These are phyloP conservation scores for Regulus satrapa DNA, from an alignment of 2,113 vertebrate genomes.

Conservation along the genomic window DNA sequence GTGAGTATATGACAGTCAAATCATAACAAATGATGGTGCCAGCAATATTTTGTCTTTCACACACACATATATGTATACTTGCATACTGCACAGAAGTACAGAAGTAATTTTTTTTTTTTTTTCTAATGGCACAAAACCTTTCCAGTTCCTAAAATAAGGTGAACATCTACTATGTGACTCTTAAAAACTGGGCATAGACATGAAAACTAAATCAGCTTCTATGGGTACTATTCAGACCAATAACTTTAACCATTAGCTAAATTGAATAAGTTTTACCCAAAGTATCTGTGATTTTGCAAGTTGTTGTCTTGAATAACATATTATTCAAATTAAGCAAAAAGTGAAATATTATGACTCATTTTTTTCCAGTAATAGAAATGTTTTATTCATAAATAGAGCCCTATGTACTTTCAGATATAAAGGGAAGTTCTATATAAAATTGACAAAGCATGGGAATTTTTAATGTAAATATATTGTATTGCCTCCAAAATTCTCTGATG, in stretches of 20 bases:
- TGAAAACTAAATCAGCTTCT: background rate
- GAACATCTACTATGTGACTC: background rate
- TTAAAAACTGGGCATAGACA: background rate
- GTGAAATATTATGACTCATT: background rate
- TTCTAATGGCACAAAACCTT: background rate
- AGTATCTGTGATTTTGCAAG: background rate
- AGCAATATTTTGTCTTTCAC: background rate
- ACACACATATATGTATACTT: background rate
- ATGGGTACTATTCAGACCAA: background rate
- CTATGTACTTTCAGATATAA: background rate
- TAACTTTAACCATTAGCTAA: background rate
- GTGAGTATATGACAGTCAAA: background rate
- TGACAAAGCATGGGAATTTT: background rate
- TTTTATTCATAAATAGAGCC: background rate
- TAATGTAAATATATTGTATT: background rate
- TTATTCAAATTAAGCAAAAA: background rate
- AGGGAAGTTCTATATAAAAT: background rate
- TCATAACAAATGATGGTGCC: background rate
- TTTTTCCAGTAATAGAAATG: background rate
- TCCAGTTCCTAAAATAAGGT: background rate
- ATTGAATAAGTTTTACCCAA: background rate
- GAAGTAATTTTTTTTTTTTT: too few species aligned
- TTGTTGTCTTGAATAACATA: background rate
- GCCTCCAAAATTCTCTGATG: background rate
- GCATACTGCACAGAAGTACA: background rate